phyloP scores from a whole-genome alignment of 2,113 vertebrate genomes.

The Leptocoma aspasia region DNA sequence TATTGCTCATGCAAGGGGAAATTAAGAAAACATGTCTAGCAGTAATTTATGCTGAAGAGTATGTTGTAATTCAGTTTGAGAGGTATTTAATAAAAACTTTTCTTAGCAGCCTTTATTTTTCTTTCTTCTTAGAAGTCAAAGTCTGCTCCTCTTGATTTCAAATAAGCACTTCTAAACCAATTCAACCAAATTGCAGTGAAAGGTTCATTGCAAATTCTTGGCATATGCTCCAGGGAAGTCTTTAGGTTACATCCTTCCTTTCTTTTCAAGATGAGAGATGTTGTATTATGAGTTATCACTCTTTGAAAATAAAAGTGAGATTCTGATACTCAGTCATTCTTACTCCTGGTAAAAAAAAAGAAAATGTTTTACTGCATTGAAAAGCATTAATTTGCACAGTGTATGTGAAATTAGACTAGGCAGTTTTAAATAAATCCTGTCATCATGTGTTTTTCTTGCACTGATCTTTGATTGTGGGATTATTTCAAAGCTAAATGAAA shows the following conservation, averaged over 20 bases:
- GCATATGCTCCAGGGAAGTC: not conserved
- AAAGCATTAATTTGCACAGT: not conserved
- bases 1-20: not conserved
- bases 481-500: not conserved
- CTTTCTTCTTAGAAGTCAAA: not conserved
- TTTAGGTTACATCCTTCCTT: not conserved
- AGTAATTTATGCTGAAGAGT: not conserved
- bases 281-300: not conserved
- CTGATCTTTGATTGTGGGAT: not conserved
- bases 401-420: not conserved
- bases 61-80: not conserved
- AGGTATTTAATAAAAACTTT: not conserved
- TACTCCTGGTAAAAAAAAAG: not conserved
- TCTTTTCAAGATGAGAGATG: not conserved
- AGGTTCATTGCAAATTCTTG: not conserved
- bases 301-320: not conserved
- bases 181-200: not conserved
- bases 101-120: not conserved
- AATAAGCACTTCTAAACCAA: not conserved
- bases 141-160: not conserved
- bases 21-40: not conserved
- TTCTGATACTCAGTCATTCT: not conserved
- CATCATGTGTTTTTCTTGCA: not conserved
- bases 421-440: not conserved
- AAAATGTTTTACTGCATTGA: not conserved